These are phyloP conservation scores for Linnaemya vulpina DNA, from an alignment of 2,888 invertebrate species.

Conservation along the genomic window DNA sequence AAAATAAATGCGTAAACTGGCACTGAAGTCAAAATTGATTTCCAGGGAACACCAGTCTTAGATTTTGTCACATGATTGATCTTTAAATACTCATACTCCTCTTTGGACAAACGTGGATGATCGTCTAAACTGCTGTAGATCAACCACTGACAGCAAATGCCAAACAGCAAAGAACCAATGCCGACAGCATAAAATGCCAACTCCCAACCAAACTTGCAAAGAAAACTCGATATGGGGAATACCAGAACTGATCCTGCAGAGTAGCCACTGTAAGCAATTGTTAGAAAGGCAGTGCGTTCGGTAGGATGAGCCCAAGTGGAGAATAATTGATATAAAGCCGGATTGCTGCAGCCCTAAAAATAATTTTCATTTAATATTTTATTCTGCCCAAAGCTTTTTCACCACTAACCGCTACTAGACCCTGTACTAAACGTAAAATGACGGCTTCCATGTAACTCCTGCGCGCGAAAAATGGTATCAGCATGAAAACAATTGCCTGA, in stretches of 20 bases:
- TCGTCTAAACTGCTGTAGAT: conserved; percentile 84
- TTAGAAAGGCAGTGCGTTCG: conserved; percentile 82
- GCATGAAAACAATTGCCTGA: conserved; percentile 82
- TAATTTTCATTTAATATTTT: conserved; percentile 1
- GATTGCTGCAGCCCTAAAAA: conserved; percentile 80
- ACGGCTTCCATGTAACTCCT: conserved; percentile 81
- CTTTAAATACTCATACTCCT: conserved; percentile 81
- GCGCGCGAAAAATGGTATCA: conserved; percentile 83
- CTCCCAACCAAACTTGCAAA: conserved; percentile 86
- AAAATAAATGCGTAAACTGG: conserved; percentile 83
- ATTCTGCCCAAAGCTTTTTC: neutral
- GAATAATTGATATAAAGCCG: conserved; percentile 81
- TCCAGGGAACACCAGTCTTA: conserved; percentile 83
- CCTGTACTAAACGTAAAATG: conserved; percentile 82
- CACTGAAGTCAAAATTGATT: conserved; percentile 82
- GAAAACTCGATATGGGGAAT: conserved; percentile 84
- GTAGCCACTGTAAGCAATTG: conserved; percentile 83
- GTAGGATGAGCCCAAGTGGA: conserved; percentile 82
- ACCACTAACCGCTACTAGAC: conserved; percentile 83
- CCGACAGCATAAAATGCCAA: conserved; percentile 85
- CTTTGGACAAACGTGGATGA: conserved; percentile 84
- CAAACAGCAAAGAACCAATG: conserved; percentile 76
- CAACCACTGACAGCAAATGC: conserved; percentile 76
- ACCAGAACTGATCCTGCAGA: conserved; percentile 83
- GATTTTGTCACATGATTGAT: conserved; percentile 67